These are phyloP conservation scores for Sporophila hypoxantha DNA, from an alignment of 2,113 vertebrate genomes.

Conservation along the genomic window DNA sequence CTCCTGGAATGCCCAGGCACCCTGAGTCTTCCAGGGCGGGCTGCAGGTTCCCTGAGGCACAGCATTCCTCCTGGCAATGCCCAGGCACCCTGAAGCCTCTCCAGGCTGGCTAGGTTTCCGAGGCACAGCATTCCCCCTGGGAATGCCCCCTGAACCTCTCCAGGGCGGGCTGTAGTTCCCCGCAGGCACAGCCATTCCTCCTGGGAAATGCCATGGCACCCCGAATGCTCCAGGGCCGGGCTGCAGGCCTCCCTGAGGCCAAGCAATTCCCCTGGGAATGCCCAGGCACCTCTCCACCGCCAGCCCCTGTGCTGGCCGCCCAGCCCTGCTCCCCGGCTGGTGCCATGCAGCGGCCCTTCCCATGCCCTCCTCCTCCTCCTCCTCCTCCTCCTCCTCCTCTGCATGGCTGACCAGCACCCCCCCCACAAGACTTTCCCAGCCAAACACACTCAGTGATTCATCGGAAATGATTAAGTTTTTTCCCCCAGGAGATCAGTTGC, in stretches of 20 bases:
- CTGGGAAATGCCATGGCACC: no score
- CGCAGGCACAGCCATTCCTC: no score
- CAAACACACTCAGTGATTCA: constrained; percentile 42
- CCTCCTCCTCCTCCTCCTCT: neutral
- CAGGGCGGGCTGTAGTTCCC: no score
- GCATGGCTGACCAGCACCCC: neutral
- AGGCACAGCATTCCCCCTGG: no score
- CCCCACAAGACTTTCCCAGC: neutral
- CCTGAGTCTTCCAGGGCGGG: accelerated
- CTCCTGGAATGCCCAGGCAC: no score
- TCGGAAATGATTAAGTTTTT: constrained; percentile 50
- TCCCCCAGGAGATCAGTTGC: constrained; percentile 26
- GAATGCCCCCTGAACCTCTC: no score
- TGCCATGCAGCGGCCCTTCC: neutral
- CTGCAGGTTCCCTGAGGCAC: neutral
- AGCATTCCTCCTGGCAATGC: neutral
- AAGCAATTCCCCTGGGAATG: no score
- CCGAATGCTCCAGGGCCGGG: accelerated
- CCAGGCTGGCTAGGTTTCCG: no score
- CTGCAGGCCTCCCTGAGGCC: neutral
- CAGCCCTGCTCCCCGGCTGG: accelerated
- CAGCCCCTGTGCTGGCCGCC: neutral
- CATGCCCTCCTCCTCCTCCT: neutral
- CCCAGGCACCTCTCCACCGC: neutral
- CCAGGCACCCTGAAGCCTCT: no score